These are phyloP conservation scores for Siniperca undulata DNA, from an alignment of 2,797 vertebrate genomes.

Conservation along the genomic window DNA sequence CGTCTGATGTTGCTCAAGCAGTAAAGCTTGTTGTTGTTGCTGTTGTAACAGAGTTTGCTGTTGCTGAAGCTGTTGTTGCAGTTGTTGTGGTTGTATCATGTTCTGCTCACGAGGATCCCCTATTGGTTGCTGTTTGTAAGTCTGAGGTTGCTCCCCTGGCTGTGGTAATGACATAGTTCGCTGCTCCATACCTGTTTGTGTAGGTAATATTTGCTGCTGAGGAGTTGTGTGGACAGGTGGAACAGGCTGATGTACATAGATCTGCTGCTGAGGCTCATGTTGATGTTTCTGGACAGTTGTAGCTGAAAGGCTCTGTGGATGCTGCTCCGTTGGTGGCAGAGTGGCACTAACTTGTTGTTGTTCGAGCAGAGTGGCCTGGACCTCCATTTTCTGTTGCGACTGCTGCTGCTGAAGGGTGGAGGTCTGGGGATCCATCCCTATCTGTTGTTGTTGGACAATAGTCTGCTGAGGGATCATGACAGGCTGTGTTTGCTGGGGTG, in stretches of 20 bases:
- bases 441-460: constrained; percentile 82
- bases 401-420: constrained; percentile 74
- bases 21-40: constrained; percentile 66
- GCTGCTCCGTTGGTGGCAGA: constrained; percentile 74
- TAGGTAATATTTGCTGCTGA: constrained; percentile 65
- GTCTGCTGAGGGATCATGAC: constrained; percentile 78
- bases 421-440: constrained; percentile 77
- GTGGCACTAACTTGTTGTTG: constrained; percentile 72
- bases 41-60: constrained; percentile 66
- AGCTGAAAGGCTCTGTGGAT: constrained; percentile 72
- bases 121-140: constrained; percentile 63
- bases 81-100: constrained; percentile 70
- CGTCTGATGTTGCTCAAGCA: constrained; percentile 72
- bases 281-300: constrained; percentile 70
- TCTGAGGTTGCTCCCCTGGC: constrained; percentile 69
- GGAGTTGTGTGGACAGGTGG: constrained; percentile 62
- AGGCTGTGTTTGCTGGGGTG: constrained; percentile 79
- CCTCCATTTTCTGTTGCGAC: constrained; percentile 75
- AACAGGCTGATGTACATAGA: constrained; percentile 68
- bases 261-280: constrained; percentile 75
- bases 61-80: constrained; percentile 73
- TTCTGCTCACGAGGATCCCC: constrained; percentile 75
- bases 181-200: constrained; percentile 73
- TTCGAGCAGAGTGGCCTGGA: constrained; percentile 68
- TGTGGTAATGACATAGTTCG: constrained; percentile 61